These are phyloP conservation scores for Podotricha telesiphe DNA, from an alignment of 2,888 invertebrate genomes.

Conservation along the genomic window DNA sequence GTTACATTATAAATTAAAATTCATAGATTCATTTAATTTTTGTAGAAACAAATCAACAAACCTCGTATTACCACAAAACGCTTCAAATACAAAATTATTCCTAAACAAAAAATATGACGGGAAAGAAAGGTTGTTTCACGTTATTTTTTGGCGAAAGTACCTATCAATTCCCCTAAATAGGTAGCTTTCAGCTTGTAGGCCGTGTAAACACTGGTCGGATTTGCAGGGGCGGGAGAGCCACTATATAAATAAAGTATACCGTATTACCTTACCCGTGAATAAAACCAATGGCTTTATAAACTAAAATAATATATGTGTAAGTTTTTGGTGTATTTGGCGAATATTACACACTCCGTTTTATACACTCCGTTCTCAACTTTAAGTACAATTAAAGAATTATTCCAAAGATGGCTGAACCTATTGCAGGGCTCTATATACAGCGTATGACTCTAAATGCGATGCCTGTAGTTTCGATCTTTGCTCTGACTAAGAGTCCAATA, in stretches of 20 bases:
- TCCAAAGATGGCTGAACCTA: too few relatives aligned
- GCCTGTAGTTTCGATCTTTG: too few relatives aligned
- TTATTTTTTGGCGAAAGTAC: slow-evolving; percentile 18
- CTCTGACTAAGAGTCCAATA: too few relatives aligned
- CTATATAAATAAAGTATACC: slow-evolving; percentile 21
- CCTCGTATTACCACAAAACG: neutral
- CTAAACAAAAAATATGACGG: slow-evolving; percentile 2
- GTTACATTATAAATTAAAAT: too few relatives aligned
- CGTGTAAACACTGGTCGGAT: slow-evolving; percentile 37
- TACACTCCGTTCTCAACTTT: too few relatives aligned
- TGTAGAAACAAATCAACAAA: too few relatives aligned
- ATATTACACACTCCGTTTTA: too few relatives aligned
- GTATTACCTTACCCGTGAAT: slow-evolving; percentile 8
- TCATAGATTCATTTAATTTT: too few relatives aligned
- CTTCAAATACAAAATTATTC: neutral
- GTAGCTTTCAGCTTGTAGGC: slow-evolving; percentile 37
- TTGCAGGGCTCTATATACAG: too few relatives aligned
- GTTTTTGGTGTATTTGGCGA: neutral
- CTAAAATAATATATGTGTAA: neutral
- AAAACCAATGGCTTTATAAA: slow-evolving; percentile 1
- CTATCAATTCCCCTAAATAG: slow-evolving; percentile 34
- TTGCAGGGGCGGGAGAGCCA: slow-evolving; percentile 25
- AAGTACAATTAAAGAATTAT: too few relatives aligned
- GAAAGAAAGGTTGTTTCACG: slow-evolving; percentile 12
- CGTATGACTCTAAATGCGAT: too few relatives aligned